Evolutionary conservation across 2,113 vertebrate species (phyloP).

Genomic region (Galeopterus variegatus): DNA sequence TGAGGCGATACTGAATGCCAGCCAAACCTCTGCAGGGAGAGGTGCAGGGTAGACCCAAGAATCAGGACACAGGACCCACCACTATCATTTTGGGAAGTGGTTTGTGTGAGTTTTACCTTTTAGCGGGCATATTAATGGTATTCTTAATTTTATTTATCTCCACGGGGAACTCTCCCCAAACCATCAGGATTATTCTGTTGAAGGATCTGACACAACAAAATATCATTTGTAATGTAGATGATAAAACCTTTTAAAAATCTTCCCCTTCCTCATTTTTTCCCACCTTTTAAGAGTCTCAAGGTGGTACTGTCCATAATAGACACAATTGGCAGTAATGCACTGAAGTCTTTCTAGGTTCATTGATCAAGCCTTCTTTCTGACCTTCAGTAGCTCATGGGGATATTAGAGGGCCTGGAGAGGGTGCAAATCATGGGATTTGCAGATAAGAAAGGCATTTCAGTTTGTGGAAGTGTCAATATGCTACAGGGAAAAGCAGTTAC

Average conservation of each 20-base stretch:
- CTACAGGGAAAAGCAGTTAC: conserved; percentile 24
- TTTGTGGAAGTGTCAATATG: background rate
- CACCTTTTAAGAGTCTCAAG: background rate
- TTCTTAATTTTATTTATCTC: conserved; percentile 28
- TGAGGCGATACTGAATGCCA: conserved; percentile 16
- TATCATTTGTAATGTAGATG: background rate
- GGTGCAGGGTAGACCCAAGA: background rate
- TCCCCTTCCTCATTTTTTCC: background rate
- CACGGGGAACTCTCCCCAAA: background rate
- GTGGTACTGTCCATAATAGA: conserved; percentile 2
- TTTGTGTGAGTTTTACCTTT: conserved; percentile 21
- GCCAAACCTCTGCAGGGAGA: conserved; percentile 1
- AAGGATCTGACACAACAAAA: conserved; percentile 33
- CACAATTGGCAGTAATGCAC: background rate
- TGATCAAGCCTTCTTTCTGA: conserved; percentile 43
- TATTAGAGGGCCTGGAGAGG: background rate
- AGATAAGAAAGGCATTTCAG: conserved; percentile 11
- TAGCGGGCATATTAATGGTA: background rate
- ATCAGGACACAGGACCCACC: background rate
- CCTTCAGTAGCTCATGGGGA: background rate
- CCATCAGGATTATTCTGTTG: background rate
- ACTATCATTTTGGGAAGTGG: background rate
- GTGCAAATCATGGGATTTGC: background rate
- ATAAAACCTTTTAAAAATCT: conserved; percentile 25
- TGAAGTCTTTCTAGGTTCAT: conserved; percentile 30